These are phyloP conservation scores for Hyperoplus lanceolatus DNA, from an alignment of 2,797 vertebrate genomes.

Conservation along the genomic window DNA sequence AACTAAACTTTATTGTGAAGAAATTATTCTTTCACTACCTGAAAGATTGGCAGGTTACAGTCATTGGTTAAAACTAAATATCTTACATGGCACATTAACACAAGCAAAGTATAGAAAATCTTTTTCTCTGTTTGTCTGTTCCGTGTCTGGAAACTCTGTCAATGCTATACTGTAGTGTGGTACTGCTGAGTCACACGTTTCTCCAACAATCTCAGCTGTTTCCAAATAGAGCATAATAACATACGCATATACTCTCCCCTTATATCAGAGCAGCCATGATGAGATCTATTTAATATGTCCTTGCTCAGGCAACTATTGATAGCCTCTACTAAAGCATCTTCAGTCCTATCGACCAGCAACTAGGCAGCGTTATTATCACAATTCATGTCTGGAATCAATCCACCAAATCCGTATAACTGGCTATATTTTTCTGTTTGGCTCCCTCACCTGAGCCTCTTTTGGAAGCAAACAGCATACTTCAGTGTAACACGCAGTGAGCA, in stretches of 20 bases:
- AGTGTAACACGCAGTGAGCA: constrained; percentile 73
- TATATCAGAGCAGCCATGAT: constrained; percentile 63
- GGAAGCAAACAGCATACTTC: constrained; percentile 45
- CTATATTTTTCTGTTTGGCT: constrained; percentile 30
- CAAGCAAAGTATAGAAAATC: constrained; percentile 40
- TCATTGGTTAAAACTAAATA: constrained; percentile 24
- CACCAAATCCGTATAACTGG: constrained; percentile 41
- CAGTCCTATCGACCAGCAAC: constrained; percentile 39
- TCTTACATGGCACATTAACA: constrained; percentile 35
- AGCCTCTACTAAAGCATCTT: constrained; percentile 53
- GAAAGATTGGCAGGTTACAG: constrained; percentile 36
- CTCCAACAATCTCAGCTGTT: constrained; percentile 57
- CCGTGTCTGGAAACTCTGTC: constrained; percentile 20
- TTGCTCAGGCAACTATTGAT: constrained; percentile 74
- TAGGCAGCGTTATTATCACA: constrained; percentile 67
- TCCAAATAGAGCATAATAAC: constrained; percentile 67
- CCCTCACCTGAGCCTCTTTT: constrained; percentile 52
- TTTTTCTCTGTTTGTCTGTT: neutral
- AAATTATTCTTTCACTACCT: constrained; percentile 26
- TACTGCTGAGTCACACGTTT: constrained; percentile 49
- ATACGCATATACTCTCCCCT: constrained; percentile 19
- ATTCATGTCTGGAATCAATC: constrained; percentile 64
- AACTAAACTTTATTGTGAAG: constrained; percentile 1
- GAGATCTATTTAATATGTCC: constrained; percentile 66
- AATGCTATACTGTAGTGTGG: constrained; percentile 13